Base-by-base conservation (phyloP, 1,140 invertebrate species). In the Drosophila asahinai region DNA sequence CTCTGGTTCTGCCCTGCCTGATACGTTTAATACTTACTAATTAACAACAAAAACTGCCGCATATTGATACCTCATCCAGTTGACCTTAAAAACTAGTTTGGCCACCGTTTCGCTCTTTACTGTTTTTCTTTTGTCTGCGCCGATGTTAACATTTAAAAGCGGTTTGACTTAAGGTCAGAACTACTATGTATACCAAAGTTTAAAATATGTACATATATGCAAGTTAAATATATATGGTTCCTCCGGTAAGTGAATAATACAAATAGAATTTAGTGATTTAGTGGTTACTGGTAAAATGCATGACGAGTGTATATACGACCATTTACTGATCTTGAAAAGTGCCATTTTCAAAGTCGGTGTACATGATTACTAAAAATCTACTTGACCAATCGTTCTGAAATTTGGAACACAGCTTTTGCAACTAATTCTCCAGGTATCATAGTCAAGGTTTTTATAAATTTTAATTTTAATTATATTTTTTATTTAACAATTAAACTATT, bases 1-100 rank as follows among this genome's bases (percentile, higher is more conserved):
- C n/a, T 15, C 7, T 3, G 12, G 22, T 55, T 40, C 33, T n/a
- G 52, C n/a, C n/a, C 45, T 47, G 11, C 12, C 33, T 11, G 17
- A 54, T 47, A 33, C 27, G 11, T 78, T 78, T n/a, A 76, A 54
- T 45, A 67, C 47, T 77, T 47, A 77, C 22, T 45, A 36, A 40
- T 17, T 47, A 70, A 61, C 62, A 70, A 75, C 58, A 70, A 61
- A 77, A 61, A 73, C 52, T 71, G 27, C 61, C 43, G 42, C 64
- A 36, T 58, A 27, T 38, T 43, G n/a, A 52, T 48, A 40, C 54
- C 77, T 52, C 66, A 82, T 64, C 83, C 73, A 51, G 80, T 78
- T 80, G 77, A 75, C 86, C 86, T 91, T 90, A 72, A 86, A 90
- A 91, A 90, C 82, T 60, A 62, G 86, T 91, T 91, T 74, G 48